A percentile compares a stretch with the other conserved stretches of the same genome.
Evolutionary conservation across 2,113 vertebrate genomes (phyloP).

Genomic region (Indicator indicator): DNA sequence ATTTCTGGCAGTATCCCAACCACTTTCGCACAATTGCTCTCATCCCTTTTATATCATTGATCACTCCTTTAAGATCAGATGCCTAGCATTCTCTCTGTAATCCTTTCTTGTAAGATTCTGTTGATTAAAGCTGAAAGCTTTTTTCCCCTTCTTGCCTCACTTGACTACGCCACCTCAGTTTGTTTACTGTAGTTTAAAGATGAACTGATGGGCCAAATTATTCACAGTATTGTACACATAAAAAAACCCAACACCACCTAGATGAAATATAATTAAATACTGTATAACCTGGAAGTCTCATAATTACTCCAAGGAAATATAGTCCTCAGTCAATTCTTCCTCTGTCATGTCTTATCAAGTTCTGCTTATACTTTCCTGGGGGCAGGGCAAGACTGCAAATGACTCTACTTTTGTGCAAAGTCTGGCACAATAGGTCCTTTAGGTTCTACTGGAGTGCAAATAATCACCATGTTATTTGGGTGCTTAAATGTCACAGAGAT

Average conservation of each 20-base stretch:
- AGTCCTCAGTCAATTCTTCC: background rate
- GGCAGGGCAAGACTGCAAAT: background rate
- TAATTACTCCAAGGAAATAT: background rate
- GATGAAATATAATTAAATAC: background rate
- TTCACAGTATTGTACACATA: background rate
- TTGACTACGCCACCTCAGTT: background rate
- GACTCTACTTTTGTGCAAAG: background rate
- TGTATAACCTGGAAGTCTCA: background rate
- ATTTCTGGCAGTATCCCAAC: background rate
- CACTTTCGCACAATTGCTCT: background rate
- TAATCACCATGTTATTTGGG: background rate
- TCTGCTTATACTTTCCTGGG: background rate
- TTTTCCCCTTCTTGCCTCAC: background rate
- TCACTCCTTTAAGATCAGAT: background rate
- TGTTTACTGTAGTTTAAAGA: background rate
- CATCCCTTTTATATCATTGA: background rate
- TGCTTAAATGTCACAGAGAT: conserved; percentile 7
- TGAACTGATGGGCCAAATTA: background rate
- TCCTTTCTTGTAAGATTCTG: background rate
- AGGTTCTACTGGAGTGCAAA: conserved; percentile 13
- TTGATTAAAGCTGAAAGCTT: background rate
- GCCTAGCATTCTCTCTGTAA: background rate
- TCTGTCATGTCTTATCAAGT: background rate
- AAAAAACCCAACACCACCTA: background rate
- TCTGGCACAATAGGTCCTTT: conserved; percentile 12